These are phyloP conservation scores for Arenicola marina DNA, from an alignment of 2,888 invertebrate species.

Conservation along the genomic window DNA sequence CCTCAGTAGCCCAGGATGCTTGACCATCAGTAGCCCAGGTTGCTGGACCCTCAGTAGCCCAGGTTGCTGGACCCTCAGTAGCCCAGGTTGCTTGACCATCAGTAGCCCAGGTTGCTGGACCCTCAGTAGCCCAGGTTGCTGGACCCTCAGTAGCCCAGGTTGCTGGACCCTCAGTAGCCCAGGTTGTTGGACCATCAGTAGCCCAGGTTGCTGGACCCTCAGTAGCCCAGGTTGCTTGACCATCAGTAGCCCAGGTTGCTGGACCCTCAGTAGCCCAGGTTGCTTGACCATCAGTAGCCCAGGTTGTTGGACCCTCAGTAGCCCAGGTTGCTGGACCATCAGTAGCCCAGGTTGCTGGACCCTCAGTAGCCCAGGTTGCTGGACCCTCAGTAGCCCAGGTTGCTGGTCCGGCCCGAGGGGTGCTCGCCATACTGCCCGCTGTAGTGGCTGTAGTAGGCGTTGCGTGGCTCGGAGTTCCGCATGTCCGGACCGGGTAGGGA, in stretches of 20 bases:
- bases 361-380: background rate
- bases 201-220: background rate
- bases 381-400: background rate
- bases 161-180: background rate
- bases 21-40: background rate
- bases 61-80: background rate
- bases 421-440: background rate
- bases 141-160: background rate
- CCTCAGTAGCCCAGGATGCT: background rate
- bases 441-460: background rate
- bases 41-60: background rate
- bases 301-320: background rate
- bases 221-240: background rate
- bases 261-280: background rate
- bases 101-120: background rate
- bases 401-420: background rate
- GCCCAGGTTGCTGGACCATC: background rate
- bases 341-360: too few species aligned
- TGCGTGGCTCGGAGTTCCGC: background rate
- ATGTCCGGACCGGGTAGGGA: background rate
- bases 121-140: background rate
- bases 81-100: background rate
- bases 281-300: background rate
- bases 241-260: too few species aligned
- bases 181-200: background rate